A percentile compares a stretch with the other conserved stretches of the same genome.
These are phyloP conservation scores for Melinopterus prodromus DNA, from an alignment of 2,888 invertebrate species.

Conservation along the genomic window DNA sequence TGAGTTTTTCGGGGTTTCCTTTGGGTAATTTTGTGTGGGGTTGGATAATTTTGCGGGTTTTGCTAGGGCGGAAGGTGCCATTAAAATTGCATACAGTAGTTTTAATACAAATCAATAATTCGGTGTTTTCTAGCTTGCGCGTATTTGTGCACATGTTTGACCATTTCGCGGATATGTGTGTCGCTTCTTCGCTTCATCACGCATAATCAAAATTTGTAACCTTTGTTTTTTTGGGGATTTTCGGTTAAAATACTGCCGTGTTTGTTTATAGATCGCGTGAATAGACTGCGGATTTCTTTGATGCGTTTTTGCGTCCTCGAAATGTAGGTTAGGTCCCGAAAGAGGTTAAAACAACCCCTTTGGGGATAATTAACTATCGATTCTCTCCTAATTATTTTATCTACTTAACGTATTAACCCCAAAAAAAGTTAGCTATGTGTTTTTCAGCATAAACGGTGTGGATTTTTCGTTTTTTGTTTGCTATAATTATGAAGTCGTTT, in stretches of 20 bases:
- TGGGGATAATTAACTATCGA: neutral
- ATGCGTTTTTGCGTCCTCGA: neutral
- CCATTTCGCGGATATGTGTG: conserved; percentile 6
- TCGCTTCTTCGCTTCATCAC: conserved; percentile 11
- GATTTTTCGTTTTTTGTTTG: too few relatives aligned
- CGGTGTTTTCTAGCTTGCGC: conserved; percentile 51
- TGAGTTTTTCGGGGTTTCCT: neutral
- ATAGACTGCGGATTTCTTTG: neutral
- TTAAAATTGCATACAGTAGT: conserved; percentile 33
- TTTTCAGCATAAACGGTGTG: too few relatives aligned
- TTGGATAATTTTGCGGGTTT: neutral
- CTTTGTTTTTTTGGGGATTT: neutral
- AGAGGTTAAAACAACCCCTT: neutral
- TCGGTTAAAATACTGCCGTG: neutral
- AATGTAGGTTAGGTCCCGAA: conserved; percentile 15
- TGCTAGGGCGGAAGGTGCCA: conserved; percentile 19
- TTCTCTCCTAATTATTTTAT: conserved; percentile 4
- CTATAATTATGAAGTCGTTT: too few relatives aligned
- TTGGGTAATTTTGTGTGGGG: neutral
- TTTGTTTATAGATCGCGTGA: neutral
- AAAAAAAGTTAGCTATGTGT: neutral
- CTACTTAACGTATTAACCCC: neutral
- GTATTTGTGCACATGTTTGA: conserved; percentile 51
- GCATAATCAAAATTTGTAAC: conserved; percentile 1
- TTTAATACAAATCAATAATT: conserved; percentile 58